Evolutionary conservation across 1,140 invertebrate species (phyloP), one percentile per base, ranked within the genome.

Genomic region (Leptonema lineaticorne): DNA sequence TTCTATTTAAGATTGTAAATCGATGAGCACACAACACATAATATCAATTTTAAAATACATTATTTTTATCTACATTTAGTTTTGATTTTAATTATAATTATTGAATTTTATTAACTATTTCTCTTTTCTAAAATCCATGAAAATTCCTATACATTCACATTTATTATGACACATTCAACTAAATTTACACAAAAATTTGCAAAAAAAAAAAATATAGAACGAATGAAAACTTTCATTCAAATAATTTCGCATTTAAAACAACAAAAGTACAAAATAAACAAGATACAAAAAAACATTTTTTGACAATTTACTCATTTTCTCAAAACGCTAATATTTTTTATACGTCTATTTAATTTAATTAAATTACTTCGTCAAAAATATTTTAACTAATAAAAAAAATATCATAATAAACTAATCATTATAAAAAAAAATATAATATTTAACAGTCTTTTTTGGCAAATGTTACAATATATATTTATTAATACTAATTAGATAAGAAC

Each of bases 391-490:
- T 45, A 58, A n/a, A 56, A 58, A 29, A 62, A 45, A 24, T 62
- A 62, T 62, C 45, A 33, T 62, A 62, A n/a, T n/a, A n/a, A n/a
- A n/a, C n/a, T n/a, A n/a, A n/a, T n/a, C n/a, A n/a, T n/a, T n/a
- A n/a, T n/a, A n/a, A n/a, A 62, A 62, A 24, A 62, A 65, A 70
- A 67, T 68, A 71, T 68, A 68, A 71, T 71, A 71, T 71, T 71
- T 68, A 71, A 71, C 69, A 71, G 69, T 71, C 69, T 71, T 71
- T 59, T 71, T 71, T 71, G 65, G 65, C 65, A 71, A 71, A 70
- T 71, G 65, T 68, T 71, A 68, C 64, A 67, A 67, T 70, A 53
- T 70, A 48, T 48, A 57, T 66, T 65, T 58, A 66, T 53, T 58
- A 69, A 59, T 60, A 53, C n/a, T n/a, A n/a, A n/a, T n/a, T n/a